Base-by-base conservation (phyloP, 2,888 invertebrate genomes). In the Cyrtodaria siliqua region DNA sequence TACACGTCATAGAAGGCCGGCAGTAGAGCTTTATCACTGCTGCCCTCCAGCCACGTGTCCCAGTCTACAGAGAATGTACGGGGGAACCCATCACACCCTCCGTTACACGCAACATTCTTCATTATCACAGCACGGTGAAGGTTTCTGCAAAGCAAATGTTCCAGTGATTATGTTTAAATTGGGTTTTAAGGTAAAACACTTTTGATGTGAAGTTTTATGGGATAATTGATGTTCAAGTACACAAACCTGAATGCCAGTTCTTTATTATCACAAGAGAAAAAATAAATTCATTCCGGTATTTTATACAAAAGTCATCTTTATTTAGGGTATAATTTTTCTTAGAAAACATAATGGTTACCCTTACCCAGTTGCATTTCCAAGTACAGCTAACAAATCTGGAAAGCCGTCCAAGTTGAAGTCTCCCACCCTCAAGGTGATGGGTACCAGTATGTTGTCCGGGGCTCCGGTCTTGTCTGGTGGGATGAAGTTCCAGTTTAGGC, bases 401-500 rank as follows among this genome's bases (percentile, higher is more conserved):
- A 96, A 98, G 0, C 98, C 98, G 93, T 99, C 98, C 95, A 98
- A 96, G 91, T 99, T 98, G 88, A 96, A 97, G 92, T 99, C 99
- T 1, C 98, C 98, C 84, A 96, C 96, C 40, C 97, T 95, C 83
- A 98, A 94, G 0, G 97, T 96, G 2, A 91, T 82, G 0, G 90
- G 91, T n/a, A 88, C 24, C n/a, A 69, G 20, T 9, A 84, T 53
- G 53, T 78, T 63, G 16, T 42, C 56, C 9, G 71, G 64, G 3
- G 70, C 72, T 2, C 20, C 94, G 89, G 90, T 94, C 38, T 77
- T 69, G 4, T 95, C 93, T 33, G 94, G 93, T 33, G 95, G 94
- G 93, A 97, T 96, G 63, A 95, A 95, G 97, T 97, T 96, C 56
- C 59, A 73, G 4, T 52, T 76, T 8, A 57, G 50, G 29, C 53